Evolutionary conservation across 2,888 invertebrate species (phyloP).

Genomic region (Tenodera sinensis): DNA sequence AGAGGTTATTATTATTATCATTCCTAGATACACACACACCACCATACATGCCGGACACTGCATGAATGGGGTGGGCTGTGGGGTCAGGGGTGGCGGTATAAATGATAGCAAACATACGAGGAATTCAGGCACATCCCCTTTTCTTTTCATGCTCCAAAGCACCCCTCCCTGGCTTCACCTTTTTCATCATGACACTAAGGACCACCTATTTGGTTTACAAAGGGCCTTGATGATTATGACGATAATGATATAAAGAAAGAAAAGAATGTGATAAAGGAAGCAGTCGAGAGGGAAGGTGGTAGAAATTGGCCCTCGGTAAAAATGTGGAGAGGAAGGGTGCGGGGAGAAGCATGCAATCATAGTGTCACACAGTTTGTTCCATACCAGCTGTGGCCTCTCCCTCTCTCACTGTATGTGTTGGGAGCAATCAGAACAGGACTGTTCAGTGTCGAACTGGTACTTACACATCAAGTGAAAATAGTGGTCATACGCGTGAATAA

Average conservation of each 20-base stretch:
- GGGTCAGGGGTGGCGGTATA: conserved; percentile 5
- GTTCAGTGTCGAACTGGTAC: neutral
- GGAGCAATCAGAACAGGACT: neutral
- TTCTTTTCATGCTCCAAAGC: conserved; percentile 21
- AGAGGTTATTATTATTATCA: conserved; percentile 25
- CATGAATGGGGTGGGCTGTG: neutral
- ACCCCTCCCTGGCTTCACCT: conserved; percentile 18
- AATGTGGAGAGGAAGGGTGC: neutral
- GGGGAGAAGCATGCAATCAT: neutral
- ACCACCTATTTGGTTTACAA: conserved; percentile 27
- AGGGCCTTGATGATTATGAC: neutral
- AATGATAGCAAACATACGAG: conserved; percentile 27
- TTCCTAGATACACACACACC: neutral
- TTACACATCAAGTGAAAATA: too few relatives aligned
- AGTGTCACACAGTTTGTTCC: neutral
- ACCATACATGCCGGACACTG: conserved; percentile 6
- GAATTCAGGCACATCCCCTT: conserved; percentile 9
- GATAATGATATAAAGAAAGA: neutral
- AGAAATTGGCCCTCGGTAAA: neutral
- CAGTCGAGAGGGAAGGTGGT: neutral
- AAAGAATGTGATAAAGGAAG: neutral
- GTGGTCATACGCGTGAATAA: too few relatives aligned
- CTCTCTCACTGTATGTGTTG: neutral
- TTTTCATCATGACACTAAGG: conserved; percentile 19
- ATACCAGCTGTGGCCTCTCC: neutral